Percentiles rank a stretch among this genome's conserved stretches.
phyloP scores from a whole-genome alignment of 2,888 invertebrate genomes.

The Troides oblongomaculatus region DNA sequence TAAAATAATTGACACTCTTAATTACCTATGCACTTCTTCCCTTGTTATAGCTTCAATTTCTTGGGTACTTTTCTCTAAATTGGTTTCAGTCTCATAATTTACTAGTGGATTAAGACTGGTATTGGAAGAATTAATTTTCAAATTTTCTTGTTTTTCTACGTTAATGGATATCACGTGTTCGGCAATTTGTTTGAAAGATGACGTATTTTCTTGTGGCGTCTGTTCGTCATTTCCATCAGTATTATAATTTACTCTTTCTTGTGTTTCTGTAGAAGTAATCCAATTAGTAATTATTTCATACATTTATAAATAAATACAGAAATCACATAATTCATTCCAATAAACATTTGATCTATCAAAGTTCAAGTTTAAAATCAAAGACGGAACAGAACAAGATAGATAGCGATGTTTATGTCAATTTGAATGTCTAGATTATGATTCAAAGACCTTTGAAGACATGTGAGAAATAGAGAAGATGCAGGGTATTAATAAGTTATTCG shows the following conservation, averaged over 20 bases:
- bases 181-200: constrained; percentile 57
- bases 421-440: too few species aligned
- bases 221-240: constrained; percentile 6
- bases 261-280: not conserved
- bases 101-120: constrained; percentile 1
- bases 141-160: constrained; percentile 30
- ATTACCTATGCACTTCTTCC: constrained; percentile 16
- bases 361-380: too few species aligned
- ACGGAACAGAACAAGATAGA: too few species aligned
- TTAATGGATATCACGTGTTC: constrained; percentile 53
- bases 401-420: too few species aligned
- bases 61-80: not conserved
- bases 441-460: too few species aligned
- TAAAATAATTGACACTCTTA: not conserved
- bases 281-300: too few species aligned
- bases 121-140: constrained; percentile 8
- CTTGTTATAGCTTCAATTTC: not conserved
- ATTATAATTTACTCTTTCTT: not conserved
- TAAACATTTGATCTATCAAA: too few species aligned
- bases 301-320: too few species aligned
- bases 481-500: too few species aligned
- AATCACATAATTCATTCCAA: too few species aligned
- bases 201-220: constrained; percentile 44
- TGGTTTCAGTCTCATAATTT: constrained; percentile 9
- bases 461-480: too few species aligned